A percentile compares a stretch with the other conserved stretches of the same genome.
Evolutionary conservation across 1,140 invertebrate species (phyloP).

Genomic region (Acromyrmex echinatior): DNA sequence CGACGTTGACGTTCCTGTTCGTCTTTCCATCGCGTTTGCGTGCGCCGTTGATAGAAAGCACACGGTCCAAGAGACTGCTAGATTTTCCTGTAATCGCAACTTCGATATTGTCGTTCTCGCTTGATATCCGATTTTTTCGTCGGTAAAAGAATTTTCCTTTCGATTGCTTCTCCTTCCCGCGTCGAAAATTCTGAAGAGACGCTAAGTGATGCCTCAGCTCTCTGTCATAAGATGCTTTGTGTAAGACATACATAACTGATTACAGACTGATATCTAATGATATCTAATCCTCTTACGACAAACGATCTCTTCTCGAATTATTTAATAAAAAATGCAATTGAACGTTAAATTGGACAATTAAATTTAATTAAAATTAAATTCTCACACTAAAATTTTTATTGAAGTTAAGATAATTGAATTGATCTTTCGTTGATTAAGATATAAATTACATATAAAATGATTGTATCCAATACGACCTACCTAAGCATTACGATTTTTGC

Average conservation of each 20-base stretch:
- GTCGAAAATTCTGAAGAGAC: constrained; percentile 72
- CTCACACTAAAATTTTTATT: neutral
- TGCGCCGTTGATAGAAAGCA: constrained; percentile 73
- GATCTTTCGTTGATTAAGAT: neutral
- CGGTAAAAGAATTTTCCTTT: constrained; percentile 72
- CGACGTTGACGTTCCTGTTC: constrained; percentile 15
- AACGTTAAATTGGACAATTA: neutral
- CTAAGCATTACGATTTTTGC: too few species aligned
- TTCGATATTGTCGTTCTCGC: constrained; percentile 29
- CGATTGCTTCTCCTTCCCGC: constrained; percentile 62
- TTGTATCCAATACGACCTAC: too few species aligned
- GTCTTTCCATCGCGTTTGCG: constrained; percentile 53
- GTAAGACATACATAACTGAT: neutral
- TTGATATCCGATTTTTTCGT: constrained; percentile 49
- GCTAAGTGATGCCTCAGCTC: constrained; percentile 84
- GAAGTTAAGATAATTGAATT: neutral
- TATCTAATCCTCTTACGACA: neutral
- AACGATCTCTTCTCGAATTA: neutral
- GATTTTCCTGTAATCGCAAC: constrained; percentile 66
- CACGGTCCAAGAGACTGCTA: constrained; percentile 73
- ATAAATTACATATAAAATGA: neutral
- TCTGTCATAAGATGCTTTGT: constrained; percentile 30
- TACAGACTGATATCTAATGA: neutral
- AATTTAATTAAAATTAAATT: neutral
- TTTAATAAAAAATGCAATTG: constrained; percentile 8